phyloP scores from a whole-genome alignment of 2,113 vertebrate species.

The Apodemus sylvaticus region DNA sequence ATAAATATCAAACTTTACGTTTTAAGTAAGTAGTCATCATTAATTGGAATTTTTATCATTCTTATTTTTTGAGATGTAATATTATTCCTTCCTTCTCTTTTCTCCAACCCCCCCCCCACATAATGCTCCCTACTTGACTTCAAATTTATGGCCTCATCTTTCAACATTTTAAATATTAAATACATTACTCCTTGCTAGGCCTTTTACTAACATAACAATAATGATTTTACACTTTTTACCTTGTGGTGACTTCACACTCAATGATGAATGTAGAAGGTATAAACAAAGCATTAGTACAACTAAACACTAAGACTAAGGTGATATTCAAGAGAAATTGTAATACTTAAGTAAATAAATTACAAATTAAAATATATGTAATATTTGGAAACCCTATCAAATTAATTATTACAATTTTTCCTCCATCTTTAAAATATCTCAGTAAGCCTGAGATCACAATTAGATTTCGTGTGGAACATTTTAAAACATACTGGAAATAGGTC shows the following conservation, averaged over 20 bases:
- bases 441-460: background rate
- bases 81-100: background rate
- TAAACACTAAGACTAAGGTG: background rate
- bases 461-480: background rate
- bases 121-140: background rate
- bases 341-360: background rate
- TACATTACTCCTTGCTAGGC: background rate
- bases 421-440: background rate
- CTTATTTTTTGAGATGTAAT: background rate
- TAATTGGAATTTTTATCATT: background rate
- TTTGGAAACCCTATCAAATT: background rate
- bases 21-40: background rate
- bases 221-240: background rate
- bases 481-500: background rate
- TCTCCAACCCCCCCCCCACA: background rate
- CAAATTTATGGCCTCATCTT: background rate
- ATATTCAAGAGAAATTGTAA: background rate
- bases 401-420: background rate
- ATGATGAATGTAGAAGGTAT: background rate
- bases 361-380: background rate
- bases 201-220: background rate
- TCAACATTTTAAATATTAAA: background rate
- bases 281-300: background rate
- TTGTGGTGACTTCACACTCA: background rate
- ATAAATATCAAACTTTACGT: background rate